Base-by-base conservation (phyloP, 2,888 invertebrate species). In the Euplexia lucipara region DNA sequence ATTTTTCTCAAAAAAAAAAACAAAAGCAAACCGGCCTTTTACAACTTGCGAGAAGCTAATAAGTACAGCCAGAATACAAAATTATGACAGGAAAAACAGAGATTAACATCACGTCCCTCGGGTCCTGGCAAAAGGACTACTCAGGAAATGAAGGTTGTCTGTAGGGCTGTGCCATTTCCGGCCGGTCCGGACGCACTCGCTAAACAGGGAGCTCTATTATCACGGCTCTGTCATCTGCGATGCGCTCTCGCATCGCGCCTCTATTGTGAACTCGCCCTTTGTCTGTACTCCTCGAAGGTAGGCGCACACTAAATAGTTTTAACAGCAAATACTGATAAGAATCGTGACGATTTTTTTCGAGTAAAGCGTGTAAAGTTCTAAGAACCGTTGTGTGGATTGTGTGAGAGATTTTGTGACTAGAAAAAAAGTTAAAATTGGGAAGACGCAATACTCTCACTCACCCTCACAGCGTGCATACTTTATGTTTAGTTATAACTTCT, bases 71-170 rank as follows among this genome's bases (percentile, higher is more conserved):
- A 68, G 56, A 75, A 79, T 41, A 63, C 64, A 63, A 57, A 82
- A 79, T 72, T 70, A 81, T 78, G 69, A 66, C 71, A 63, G 70
- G 78, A 83, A 78, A 83, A 78, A 75, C 64, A 70, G 49, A 69
- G 81, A 81, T 78, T 83, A 81, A 78, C 78, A 81, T 70, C 79
- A 62, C 62, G 74, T 74, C 75, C 70, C 77, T 75, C 71, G 82
- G 78, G 77, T 62, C 79, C 75, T 70, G 57, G 83, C 85, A 87
- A 90, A 91, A 90, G 90, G 89, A 88, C 86, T 86, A 81, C 82
- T 65, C 85, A 86, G 93, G 93, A 93, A 93, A 94, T 94, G 91
- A 92, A 91, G 91, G 91, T 90, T 92, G 92, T 92, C 91, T 91
- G 88, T 84, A 87, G 91, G 88, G 87, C 82, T 90, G 78, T 81